Conservation (phyloP, 2,113 vertebrate genomes). For the Chaetodon trifascialis region DNA sequence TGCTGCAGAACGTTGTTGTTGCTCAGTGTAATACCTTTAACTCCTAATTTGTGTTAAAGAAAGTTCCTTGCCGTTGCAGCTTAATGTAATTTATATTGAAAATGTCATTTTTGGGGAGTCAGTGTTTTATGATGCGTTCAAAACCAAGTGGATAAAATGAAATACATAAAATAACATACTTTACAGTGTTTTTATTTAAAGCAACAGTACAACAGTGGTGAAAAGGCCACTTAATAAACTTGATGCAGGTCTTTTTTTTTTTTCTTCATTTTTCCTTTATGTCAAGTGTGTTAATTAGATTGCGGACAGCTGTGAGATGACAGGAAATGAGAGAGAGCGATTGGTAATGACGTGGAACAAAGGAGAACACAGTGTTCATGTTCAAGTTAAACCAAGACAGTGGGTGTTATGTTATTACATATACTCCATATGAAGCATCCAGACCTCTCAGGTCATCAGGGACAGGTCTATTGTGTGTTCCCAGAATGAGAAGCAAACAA, state of each 20-base stretch:
- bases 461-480: no score
- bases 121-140: neutral
- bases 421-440: no score
- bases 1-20: neutral
- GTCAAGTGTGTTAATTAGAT: neutral
- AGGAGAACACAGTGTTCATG: neutral
- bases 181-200: neutral
- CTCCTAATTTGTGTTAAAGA: no score
- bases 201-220: neutral
- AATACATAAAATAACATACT: neutral
- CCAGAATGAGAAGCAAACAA: no score
- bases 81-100: neutral
- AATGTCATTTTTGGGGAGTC: neutral
- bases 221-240: neutral
- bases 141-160: neutral
- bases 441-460: no score
- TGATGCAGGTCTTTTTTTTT: neutral
- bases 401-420: neutral
- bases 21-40: neutral
- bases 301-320: neutral
- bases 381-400: neutral
- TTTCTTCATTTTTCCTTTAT: neutral
- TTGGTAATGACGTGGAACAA: no score
- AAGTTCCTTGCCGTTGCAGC: neutral
- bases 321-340: neutral